Percentiles rank a stretch among this genome's conserved stretches.
Conservation (phyloP, 92 coral and sea anemone species). For the Micromussa lordhowensis region DNA sequence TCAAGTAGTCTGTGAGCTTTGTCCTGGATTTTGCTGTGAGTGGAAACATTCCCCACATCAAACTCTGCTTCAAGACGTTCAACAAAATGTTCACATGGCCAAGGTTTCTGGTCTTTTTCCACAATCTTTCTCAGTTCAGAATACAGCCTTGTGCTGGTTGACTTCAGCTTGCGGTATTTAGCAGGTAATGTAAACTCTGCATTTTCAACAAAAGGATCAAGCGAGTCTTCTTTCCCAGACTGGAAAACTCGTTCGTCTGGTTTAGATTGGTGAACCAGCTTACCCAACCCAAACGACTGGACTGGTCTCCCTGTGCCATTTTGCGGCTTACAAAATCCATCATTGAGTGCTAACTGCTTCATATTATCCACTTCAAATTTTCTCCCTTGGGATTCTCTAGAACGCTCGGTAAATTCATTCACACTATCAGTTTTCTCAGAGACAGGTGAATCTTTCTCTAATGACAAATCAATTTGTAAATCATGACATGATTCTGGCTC, state of each 20-base stretch:
- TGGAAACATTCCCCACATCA: conserved; percentile 33
- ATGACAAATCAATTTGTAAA: neutral
- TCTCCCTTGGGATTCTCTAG: neutral
- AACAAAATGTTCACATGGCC: conserved; percentile 47
- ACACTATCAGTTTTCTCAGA: neutral
- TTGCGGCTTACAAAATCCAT: neutral
- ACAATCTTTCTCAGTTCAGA: conserved; percentile 50
- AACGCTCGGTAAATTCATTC: neutral
- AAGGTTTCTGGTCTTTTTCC: conserved; percentile 14
- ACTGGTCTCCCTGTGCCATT: conserved; percentile 5
- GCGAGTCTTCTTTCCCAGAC: conserved; percentile 19
- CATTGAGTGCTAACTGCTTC: neutral
- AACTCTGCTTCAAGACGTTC: conserved; percentile 58
- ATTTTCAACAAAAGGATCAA: conserved; percentile 64
- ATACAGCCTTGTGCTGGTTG: conserved; percentile 61
- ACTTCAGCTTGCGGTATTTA: conserved; percentile 77
- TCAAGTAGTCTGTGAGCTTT: conserved; percentile 47
- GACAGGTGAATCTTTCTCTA: neutral
- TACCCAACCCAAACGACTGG: neutral
- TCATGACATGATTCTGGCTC: neutral
- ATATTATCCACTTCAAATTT: neutral
- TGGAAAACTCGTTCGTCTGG: neutral
- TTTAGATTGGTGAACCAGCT: neutral
- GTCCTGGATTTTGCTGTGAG: conserved; percentile 39
- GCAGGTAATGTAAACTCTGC: conserved; percentile 63